Evolutionary conservation across 2,888 invertebrate species (phyloP).

Genomic region (Chromoteleia sp.): DNA sequence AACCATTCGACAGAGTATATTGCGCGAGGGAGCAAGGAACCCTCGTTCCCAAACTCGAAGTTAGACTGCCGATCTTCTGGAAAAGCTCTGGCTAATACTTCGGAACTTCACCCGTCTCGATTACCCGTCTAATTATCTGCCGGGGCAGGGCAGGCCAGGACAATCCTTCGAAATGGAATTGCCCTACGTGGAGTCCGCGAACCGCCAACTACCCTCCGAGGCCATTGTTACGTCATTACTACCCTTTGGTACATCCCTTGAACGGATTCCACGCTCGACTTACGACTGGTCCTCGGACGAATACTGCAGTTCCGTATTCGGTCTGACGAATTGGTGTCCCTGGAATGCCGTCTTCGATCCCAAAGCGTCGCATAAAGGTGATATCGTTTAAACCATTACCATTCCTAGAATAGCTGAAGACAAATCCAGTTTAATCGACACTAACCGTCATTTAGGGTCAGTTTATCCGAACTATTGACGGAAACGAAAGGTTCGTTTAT

Average conservation of each 20-base stretch:
- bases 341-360: not conserved
- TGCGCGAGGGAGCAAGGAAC: slow-evolving; percentile 36
- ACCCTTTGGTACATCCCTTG: slow-evolving; percentile 77
- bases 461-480: slow-evolving; percentile 19
- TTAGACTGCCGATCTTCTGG: slow-evolving; percentile 49
- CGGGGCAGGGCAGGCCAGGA: slow-evolving; percentile 75
- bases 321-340: slow-evolving; percentile 7
- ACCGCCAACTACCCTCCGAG: slow-evolving; percentile 75
- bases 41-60: slow-evolving; percentile 36
- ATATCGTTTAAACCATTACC: slow-evolving; percentile 9
- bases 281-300: slow-evolving; percentile 19
- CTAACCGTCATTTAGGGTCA: slow-evolving; percentile 19
- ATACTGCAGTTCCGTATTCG: slow-evolving; percentile 24
- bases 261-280: slow-evolving; percentile 37
- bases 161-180: slow-evolving; percentile 79
- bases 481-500: slow-evolving; percentile 40
- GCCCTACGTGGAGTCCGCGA: slow-evolving; percentile 75
- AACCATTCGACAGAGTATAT: slow-evolving; percentile 48
- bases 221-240: slow-evolving; percentile 84
- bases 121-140: slow-evolving; percentile 83
- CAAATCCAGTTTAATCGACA: slow-evolving; percentile 5
- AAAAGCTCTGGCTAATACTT: slow-evolving; percentile 66
- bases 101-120: slow-evolving; percentile 76
- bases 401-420: not conserved
- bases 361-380: slow-evolving; percentile 18